Evolutionary conservation across 1,140 invertebrate species (phyloP), one percentile per base, ranked within the genome.

Genomic region (Brachionus angularis): DNA sequence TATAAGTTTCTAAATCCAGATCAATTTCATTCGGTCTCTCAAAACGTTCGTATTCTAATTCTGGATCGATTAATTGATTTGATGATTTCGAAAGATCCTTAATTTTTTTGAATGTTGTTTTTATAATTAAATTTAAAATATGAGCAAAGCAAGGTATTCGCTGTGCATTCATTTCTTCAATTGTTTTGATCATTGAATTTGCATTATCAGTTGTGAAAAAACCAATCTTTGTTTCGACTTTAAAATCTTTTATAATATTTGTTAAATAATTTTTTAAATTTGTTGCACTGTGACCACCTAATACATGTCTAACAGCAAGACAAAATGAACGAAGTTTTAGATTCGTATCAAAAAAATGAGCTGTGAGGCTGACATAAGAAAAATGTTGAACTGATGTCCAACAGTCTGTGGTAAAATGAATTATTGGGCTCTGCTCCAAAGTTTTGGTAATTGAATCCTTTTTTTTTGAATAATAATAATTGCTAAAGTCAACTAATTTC

Each of bases 321-420:
- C 2, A 67, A 12, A 33, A 18, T 8, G 0, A 31, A 10, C 18
- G 3, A 1, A 2, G 5, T 25, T 47, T 46, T 16, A 47, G 47
- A 47, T 27, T 27, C 34, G 42, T 39, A 49, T 64, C 31, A 23
- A 67, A 5, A 67, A 67, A 67, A 67, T 67, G 39, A 29, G 27
- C 42, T 10, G 23, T 67, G 23, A 67, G 16, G 14, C 21, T 14
- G 23, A 67, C 2, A 34, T 31, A 67, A 1, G 62, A 49, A 29
- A 29, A 46, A 36, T 67, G 46, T 18, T 67, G 25, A 12, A 67
- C 16, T 49, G 42, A 67, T 46, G 62, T 67, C 62, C 62, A 64
- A 2, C 36, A 64, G 25, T 64, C 61, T 1, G 47, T 29, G 0
- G 62, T 47, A 23, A 67, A 10, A 47, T 29, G 0, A 67, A 1